Base-by-base conservation (phyloP, 2,797 vertebrate genomes). In the Propithecus perrieri region DNA sequence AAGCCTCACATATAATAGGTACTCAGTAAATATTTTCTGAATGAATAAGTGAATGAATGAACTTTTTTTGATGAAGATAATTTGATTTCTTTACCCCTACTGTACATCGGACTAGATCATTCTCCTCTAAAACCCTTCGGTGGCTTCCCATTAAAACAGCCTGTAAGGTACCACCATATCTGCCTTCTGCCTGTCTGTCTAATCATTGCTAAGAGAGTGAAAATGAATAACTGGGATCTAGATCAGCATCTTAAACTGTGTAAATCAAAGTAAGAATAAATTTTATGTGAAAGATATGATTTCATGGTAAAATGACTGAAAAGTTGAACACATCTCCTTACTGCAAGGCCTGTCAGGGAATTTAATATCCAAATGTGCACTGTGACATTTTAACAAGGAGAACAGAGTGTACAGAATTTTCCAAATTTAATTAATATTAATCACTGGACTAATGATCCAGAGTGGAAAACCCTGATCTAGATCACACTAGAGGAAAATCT, bases 341-440 rank as follows among this genome's bases (percentile, higher is more conserved):
- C 20, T 55, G 14, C 30, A 80, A n/a, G 30, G n/a, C 26, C 43
- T 78, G 48, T 78, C 33, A 46, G 11, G 43, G 3, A 13, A 94
- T 89, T 94, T 61, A 87, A 55, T 81, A 85, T 59, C 92, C 41
- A 83, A 61, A 38, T 61, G n/a, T 71, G 4, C 28, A 75, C 18
- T 43, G n/a, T 55, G n/a, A 71, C 50, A 67, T 91, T 92, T 57
- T 33, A 93, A 94, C 15, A 61, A 38, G 30, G 26, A 17, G 38
- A 53, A 57, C 15, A 92, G 12, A 78, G 11, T 55, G 0, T 90
- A 43, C 3, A 88, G 5, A 85, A 35, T 69, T 95, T 88, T 96
- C 61, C 48, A 91, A 41, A 83, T 90, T 92, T 80, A 75, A 86
- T 91, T 86, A 74, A 95, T 41, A n/a, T 65, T 85, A 89, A 93